Conservation (phyloP, 2,888 invertebrate species). For the Tridacna gigas region DNA sequence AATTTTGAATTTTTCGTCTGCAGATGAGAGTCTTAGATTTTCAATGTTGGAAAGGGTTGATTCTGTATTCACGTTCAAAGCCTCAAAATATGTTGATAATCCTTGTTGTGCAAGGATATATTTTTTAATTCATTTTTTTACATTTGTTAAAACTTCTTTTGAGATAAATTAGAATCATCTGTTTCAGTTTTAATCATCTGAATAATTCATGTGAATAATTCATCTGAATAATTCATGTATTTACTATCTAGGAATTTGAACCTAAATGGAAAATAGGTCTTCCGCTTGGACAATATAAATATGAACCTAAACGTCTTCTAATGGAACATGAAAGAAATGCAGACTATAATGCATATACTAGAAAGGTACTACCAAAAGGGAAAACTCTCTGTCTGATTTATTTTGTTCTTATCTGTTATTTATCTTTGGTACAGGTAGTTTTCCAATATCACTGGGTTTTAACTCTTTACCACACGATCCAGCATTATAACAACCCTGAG, state of each 20-base stretch:
- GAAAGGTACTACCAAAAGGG: conserved; percentile 28
- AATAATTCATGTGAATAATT: background rate
- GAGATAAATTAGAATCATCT: no score
- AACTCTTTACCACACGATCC: no score
- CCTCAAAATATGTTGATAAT: no score
- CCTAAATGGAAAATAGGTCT: conserved; percentile 52
- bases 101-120: no score
- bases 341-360: conserved; percentile 51
- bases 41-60: no score
- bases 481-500: no score
- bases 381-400: background rate
- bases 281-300: conserved; percentile 61
- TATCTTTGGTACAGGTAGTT: background rate
- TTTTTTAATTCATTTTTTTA: no score
- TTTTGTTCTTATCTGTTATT: background rate
- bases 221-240: background rate
- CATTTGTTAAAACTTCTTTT: no score
- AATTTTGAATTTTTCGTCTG: no score
- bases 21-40: no score
- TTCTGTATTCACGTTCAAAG: no score
- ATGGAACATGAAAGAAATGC: conserved; percentile 63
- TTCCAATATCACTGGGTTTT: no score
- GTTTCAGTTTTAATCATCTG: background rate
- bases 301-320: conserved; percentile 60
- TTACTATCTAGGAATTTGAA: conserved; percentile 49